A percentile compares a stretch with the other conserved stretches of the same genome.
Evolutionary conservation across 2,797 vertebrate species (phyloP).

Genomic region (Poeciliopsis infans): DNA sequence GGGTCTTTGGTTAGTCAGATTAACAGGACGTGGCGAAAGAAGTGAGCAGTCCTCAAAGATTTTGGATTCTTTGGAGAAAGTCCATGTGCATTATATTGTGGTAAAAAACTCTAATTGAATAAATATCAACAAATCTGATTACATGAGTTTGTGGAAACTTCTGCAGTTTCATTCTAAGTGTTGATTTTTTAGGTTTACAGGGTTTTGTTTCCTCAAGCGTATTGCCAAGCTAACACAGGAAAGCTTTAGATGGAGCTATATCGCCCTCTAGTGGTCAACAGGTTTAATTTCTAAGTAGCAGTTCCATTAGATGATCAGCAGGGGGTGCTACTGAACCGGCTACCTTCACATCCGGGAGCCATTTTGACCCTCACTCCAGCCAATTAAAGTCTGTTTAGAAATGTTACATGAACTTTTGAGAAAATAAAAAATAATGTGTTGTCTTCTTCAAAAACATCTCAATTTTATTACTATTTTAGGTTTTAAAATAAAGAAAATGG

Average conservation of each 20-base stretch:
- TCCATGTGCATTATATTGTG: background rate
- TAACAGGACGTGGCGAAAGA: constrained; percentile 7
- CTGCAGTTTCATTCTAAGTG: background rate
- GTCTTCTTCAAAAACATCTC: too few relatives aligned
- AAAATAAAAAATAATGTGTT: too few relatives aligned
- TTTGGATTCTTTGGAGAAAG: background rate
- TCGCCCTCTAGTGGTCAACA: constrained; percentile 38
- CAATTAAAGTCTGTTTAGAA: background rate
- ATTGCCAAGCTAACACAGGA: background rate
- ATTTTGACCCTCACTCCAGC: too few relatives aligned
- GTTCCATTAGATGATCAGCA: background rate
- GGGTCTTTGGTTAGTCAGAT: constrained; percentile 12
- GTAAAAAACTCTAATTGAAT: background rate
- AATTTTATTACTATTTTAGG: too few relatives aligned
- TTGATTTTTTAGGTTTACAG: background rate
- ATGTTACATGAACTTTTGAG: too few relatives aligned
- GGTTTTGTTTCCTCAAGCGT: background rate
- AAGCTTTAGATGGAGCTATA: background rate
- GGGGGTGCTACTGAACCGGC: background rate
- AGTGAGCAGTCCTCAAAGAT: constrained; percentile 3
- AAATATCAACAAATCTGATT: background rate
- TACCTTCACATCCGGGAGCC: background rate
- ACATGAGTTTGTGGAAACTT: background rate
- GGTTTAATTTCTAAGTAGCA: constrained; percentile 1
- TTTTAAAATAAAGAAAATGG: too few relatives aligned